Evolutionary conservation across 35 echinoderm and acorn worm species (phyloP).

Genomic region (Strongylocentrotus purpuratus): DNA sequence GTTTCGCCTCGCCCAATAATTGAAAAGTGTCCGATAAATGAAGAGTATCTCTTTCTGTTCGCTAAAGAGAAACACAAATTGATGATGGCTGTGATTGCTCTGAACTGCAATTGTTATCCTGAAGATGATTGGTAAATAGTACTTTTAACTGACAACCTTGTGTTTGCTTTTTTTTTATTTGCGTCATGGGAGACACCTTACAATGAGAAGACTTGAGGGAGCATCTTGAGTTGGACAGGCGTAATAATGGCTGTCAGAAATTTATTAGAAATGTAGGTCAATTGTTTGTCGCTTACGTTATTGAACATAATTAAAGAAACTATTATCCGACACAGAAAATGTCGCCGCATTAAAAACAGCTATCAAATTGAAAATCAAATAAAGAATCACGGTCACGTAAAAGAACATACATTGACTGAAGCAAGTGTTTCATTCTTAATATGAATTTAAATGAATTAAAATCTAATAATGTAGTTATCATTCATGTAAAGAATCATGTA

Average conservation of each 20-base stretch:
- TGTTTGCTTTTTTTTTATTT: not conserved
- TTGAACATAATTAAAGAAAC: not conserved
- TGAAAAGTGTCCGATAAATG: not conserved
- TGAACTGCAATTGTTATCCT: too few relatives aligned
- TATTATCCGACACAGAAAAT: not conserved
- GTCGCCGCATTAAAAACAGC: not conserved
- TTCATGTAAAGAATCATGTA: not conserved
- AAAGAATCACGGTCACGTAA: too few relatives aligned
- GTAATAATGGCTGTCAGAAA: not conserved
- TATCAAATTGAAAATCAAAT: not conserved
- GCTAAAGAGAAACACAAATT: not conserved
- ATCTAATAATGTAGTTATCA: not conserved
- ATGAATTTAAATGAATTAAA: not conserved
- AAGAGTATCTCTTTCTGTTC: not conserved
- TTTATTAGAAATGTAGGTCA: not conserved
- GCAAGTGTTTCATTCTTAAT: too few relatives aligned
- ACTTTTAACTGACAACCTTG: not conserved
- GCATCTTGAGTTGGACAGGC: not conserved
- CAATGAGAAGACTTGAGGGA: not conserved
- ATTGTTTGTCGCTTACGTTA: not conserved
- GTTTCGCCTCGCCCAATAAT: not conserved
- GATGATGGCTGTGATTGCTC: not conserved
- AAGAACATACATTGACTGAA: too few relatives aligned
- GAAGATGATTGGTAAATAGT: not conserved
- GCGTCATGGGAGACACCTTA: not conserved